These are phyloP conservation scores for Epirrhoe alternata DNA, from an alignment of 2,888 invertebrate genomes.

Conservation along the genomic window DNA sequence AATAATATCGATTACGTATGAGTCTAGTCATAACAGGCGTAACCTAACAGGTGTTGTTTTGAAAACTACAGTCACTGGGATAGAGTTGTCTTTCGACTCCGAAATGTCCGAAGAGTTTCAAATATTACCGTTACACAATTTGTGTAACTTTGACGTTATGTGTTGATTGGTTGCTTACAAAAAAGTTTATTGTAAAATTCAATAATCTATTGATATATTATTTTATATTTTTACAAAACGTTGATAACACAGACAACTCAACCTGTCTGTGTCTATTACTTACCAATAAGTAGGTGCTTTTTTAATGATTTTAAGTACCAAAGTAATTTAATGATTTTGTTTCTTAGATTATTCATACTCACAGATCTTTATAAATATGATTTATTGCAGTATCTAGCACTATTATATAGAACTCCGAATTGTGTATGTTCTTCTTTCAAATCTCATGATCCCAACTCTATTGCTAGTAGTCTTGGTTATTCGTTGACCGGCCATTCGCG, in stretches of 20 bases:
- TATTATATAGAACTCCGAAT: not conserved
- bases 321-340: too few relatives aligned
- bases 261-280: too few relatives aligned
- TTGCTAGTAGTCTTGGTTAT: constrained; percentile 14
- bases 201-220: too few relatives aligned
- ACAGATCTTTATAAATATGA: not conserved
- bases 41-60: constrained; percentile 40
- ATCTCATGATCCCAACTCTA: constrained; percentile 23
- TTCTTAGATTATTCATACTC: too few relatives aligned
- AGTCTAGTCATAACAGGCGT: constrained; percentile 41
- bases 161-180: too few relatives aligned
- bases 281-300: too few relatives aligned
- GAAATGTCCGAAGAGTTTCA: constrained; percentile 4
- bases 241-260: too few relatives aligned
- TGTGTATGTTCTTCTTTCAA: not conserved
- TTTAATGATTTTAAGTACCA: too few relatives aligned
- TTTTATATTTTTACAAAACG: too few relatives aligned
- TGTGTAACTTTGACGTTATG: too few relatives aligned
- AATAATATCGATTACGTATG: constrained; percentile 28
- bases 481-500: constrained; percentile 38
- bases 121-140: not conserved
- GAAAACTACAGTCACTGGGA: constrained; percentile 28
- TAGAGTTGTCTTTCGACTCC: constrained; percentile 17
- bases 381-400: too few relatives aligned
- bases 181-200: too few relatives aligned